Base-by-base conservation (phyloP, 2,797 vertebrate genomes). In the Melanotaenia maccullochi region DNA sequence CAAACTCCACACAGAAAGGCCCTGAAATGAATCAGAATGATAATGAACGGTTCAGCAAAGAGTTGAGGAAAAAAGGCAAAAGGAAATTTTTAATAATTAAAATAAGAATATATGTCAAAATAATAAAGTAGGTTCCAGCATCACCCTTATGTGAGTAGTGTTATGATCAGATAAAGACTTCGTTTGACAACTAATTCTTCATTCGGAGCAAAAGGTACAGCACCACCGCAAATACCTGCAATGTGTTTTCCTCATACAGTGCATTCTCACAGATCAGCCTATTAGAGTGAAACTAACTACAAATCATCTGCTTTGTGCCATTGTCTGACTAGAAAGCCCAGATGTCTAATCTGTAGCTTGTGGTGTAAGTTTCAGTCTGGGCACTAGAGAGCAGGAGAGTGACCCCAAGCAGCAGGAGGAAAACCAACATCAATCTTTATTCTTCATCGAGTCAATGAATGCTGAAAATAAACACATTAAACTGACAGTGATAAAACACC, bases 381-480 rank as follows among this genome's bases (percentile, higher is more conserved):
- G 5, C 35, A 28, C 16, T 0, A 24, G 60, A 64, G 56, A 80
- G 54, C 28, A 61, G 11, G 28, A 68, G 57, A 47, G 33, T 59
- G 64, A 78, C 81, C 78, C 65, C 65, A 78, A 58, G 20, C 62
- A 57, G 25, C 9, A 2, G 73, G 64, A 69, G 36, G 35, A 54
- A 64, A 66, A 57, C 65, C n/a, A 40, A 36, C 79, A 88, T 89
- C 83, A 79, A 68, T 86, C 80, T 77, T 85, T 66, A 81, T 71
- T 75, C 51, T 51, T 42, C 74, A 58, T 40, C 12, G 16, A 60
- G 57, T 78, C 84, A 87, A 69, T 72, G 54, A 75, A 33, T 0
- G 16, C 79, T 85, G 74, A 76, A 88, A 90, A 90, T 81, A 87
- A 76, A 81, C 78, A 77, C 51, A 58, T 60, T 54, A 35, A 66